Evolutionary conservation across 2,797 vertebrate genomes (phyloP), one percentile per base, ranked within the genome.

Genomic region (Cottoperca gobio): DNA sequence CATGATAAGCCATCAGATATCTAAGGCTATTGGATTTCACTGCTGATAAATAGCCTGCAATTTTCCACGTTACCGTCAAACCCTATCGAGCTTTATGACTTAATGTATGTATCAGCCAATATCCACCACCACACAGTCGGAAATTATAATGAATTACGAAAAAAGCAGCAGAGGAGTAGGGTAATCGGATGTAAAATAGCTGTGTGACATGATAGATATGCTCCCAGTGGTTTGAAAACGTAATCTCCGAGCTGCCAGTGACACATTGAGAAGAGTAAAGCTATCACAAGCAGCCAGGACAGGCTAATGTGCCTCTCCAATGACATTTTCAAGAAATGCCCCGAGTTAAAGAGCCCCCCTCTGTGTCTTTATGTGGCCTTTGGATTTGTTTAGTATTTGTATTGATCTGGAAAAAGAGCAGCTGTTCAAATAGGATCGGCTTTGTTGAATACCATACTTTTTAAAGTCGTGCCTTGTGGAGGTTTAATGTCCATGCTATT

Each of bases 361-460:
- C 46, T 64, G 63, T 53, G 74, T 63, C 57, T 78, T 63, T 73
- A 70, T 78, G 75, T 68, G 58, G 75, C 72, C 64, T 49, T 43
- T 76, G 69, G 52, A 78, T 83, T 79, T 77, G 50, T 76, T 85
- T 54, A 81, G 77, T 88, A 49, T 76, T 37, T 55, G 65, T 79
- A 91, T 90, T 84, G 90, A 91, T 91, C 66, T 42, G 54, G 75
- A 75, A 71, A 88, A 89, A 84, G 24, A 76, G 76, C 31, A 2
- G 8, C 59, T 85, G 60, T 85, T 82, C 40, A 86, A 68, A 78
- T 65, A 66, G 54, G 16, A 68, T 50, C 40, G 58, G 63, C 43
- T 69, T 60, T 70, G 65, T 60, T 68, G 65, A 88, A 79, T 68
- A 28, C 24, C 8, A 40, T 81, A 57, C 71, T 69, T 76, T 54